Evolutionary conservation across 2,888 invertebrate genomes (phyloP), one percentile per base, ranked within the genome.

Genomic region (Thera britannica): DNA sequence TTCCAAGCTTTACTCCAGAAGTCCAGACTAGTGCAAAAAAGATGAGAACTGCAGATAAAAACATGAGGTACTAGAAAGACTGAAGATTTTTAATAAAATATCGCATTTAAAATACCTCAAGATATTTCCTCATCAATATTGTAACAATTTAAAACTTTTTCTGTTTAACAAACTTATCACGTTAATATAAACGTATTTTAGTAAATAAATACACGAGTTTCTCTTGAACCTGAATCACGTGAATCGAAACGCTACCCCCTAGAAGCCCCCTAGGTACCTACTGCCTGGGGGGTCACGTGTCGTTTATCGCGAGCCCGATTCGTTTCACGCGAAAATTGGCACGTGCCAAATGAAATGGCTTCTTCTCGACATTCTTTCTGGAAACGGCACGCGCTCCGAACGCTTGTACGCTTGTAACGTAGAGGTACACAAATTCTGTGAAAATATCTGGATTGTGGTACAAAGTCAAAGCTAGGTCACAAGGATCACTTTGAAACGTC

Each of bases 301-400:
- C 65, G 1, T 23, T 8, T 36, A 54, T 62, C 59, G 64, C 58
- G 44, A 2, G 23, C 35, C 3, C 12, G 44, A 38, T 41, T 41
- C 58, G 56, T 55, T 57, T 58, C 62, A 51, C 54, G n/a, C 41
- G n/a, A 46, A 12, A 36, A n/a, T 36, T 58, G 2, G 65, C 64
- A 64, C 61, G 56, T 62, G 62, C n/a, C 5, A 23, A 57, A 52
- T 54, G 66, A 12, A 57, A 54, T 55, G 67, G 58, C 60, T 59
- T 59, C 35, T 62, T 55, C 3, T 12, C 44, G 52, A 8, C 3
- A 36, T 11, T 35, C 11, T 64, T 65, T 41, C 55, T 65, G 49
- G 62, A 65, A 55, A 7, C 55, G 55, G 44, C 48, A 55, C 23
- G 23, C 23, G 23, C 23, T 23, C 23, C 23, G 23, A 23, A 23